Conservation (phyloP, 2,113 vertebrate species). For the Saimiri boliviensis region DNA sequence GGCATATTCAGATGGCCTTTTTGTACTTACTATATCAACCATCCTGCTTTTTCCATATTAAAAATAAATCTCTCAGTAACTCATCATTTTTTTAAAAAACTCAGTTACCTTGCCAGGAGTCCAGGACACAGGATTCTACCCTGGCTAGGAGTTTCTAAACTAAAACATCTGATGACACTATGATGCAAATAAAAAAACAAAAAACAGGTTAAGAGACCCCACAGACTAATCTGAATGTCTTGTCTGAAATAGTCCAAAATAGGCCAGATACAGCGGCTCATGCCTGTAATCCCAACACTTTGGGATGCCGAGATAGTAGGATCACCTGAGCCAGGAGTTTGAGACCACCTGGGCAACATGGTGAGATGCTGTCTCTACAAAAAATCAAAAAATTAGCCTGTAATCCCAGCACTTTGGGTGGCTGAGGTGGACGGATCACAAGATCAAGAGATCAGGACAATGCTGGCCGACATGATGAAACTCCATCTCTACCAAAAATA, state of each 20-base stretch:
- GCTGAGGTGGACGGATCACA: no score
- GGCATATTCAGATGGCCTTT: not conserved
- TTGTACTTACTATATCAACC: not conserved
- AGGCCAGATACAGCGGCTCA: not conserved
- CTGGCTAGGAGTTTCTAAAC: not conserved
- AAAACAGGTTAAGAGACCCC: not conserved
- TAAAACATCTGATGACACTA: not conserved
- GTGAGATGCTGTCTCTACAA: no score
- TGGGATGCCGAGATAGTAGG: no score
- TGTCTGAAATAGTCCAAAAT: not conserved
- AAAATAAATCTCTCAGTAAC: not conserved
- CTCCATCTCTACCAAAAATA: no score
- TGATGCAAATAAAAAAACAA: not conserved
- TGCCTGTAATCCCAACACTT: no score
- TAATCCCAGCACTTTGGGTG: no score
- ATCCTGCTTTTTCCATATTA: not conserved
- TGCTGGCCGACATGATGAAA: no score
- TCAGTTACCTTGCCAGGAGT: not conserved
- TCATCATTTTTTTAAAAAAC: not conserved
- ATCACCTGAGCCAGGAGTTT: no score
- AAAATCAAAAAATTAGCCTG: no score
- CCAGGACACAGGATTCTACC: not conserved
- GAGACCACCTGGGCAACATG: no score
- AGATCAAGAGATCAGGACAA: no score
- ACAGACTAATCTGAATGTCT: not conserved